Evolutionary conservation across 2,113 vertebrate genomes (phyloP).

Genomic region (Colistium nudipinnis): DNA sequence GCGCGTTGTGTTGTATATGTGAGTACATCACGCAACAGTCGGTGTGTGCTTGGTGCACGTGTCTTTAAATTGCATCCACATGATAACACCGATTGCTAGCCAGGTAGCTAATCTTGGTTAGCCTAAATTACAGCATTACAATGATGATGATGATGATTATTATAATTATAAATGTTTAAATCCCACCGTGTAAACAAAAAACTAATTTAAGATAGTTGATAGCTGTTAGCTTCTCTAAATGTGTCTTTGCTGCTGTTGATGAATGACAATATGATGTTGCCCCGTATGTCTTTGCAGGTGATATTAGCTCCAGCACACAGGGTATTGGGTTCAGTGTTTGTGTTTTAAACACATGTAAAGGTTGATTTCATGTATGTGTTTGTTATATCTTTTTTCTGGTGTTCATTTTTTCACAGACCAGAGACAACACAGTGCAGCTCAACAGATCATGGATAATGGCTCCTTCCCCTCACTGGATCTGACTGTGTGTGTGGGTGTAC

Average conservation of each 20-base stretch:
- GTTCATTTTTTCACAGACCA: neutral
- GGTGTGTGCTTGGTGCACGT: rapidly evolving
- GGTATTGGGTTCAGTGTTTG: no score
- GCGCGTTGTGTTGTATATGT: no score
- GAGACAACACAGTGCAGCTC: neutral
- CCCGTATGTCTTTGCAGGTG: no score
- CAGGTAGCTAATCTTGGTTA: neutral
- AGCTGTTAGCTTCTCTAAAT: no score
- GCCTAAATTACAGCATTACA: neutral
- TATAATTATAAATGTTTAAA: neutral
- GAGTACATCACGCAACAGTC: neutral
- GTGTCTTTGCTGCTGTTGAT: no score
- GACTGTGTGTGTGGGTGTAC: no score
- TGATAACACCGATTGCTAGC: neutral
- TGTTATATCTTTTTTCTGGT: neutral
- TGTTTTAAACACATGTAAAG: no score
- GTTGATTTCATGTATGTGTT: no score
- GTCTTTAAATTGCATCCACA: neutral
- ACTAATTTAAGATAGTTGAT: rapidly evolving
- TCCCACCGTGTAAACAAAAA: neutral
- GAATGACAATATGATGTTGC: no score
- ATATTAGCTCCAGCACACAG: no score
- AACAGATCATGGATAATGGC: neutral
- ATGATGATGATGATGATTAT: no score
- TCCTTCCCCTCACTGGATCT: neutral